These are phyloP conservation scores for Ameiurus melas DNA, from an alignment of 2,113 vertebrate species.

Conservation along the genomic window DNA sequence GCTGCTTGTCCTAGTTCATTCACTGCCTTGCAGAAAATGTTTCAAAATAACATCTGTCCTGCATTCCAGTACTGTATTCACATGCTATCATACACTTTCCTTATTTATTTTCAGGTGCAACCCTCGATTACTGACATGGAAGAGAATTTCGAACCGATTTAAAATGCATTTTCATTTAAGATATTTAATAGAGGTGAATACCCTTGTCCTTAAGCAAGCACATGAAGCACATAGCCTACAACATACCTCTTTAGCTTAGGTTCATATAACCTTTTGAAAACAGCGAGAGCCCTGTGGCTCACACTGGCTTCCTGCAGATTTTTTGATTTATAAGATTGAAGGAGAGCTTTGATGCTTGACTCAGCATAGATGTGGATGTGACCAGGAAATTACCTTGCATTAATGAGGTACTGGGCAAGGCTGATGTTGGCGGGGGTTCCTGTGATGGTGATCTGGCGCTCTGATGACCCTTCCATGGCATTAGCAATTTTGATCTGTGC, in stretches of 20 bases:
- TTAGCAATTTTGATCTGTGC: constrained; percentile 99
- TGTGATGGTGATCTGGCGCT: constrained; percentile 98
- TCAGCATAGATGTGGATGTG: constrained; percentile 10
- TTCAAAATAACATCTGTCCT: not conserved
- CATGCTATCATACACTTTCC: not conserved
- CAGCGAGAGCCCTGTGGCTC: not conserved
- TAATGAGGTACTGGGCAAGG: constrained; percentile 99
- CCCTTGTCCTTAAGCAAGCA: not conserved
- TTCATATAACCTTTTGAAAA: not conserved
- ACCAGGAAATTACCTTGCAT: constrained; percentile 85
- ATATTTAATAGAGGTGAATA: not conserved
- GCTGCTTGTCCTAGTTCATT: constrained; percentile 12
- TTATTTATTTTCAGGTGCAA: not conserved
- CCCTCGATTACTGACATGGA: not conserved
- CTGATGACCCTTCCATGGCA: constrained; percentile 94
- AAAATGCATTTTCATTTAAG: not conserved
- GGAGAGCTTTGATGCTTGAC: not conserved
- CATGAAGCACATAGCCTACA: not conserved
- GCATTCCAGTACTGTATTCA: not conserved
- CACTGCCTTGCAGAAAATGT: constrained; percentile 37
- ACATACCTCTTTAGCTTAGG: not conserved
- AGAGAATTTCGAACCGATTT: not conserved
- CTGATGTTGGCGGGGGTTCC: constrained; percentile 98
- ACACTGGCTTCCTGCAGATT: not conserved
- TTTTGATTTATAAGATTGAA: not conserved